phyloP scores from a whole-genome alignment of 2,888 invertebrate genomes.

The Andricus quercusramuli region DNA sequence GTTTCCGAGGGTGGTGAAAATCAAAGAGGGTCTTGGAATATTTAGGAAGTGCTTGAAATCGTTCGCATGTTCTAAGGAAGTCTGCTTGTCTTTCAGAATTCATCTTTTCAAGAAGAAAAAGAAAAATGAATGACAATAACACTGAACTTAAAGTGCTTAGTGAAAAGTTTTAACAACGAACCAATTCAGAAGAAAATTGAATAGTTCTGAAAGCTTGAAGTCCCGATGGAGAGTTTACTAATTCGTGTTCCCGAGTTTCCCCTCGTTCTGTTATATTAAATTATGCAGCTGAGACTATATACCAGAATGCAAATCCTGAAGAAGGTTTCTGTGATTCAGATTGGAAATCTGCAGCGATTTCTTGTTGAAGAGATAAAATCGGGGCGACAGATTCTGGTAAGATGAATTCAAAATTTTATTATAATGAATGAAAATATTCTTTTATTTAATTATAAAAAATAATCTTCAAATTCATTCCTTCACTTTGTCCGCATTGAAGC shows the following conservation, averaged over 20 bases:
- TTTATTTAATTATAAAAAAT: no score
- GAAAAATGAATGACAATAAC: background rate
- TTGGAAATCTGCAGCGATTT: background rate
- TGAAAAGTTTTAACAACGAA: slow-evolving; percentile 28
- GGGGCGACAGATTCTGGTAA: background rate
- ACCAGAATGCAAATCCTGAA: slow-evolving; percentile 4
- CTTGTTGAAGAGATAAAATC: slow-evolving; percentile 25
- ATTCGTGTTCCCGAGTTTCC: background rate
- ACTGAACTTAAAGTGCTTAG: slow-evolving; percentile 12
- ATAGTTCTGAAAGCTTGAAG: slow-evolving; percentile 10
- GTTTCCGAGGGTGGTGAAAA: background rate
- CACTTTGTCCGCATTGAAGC: no score
- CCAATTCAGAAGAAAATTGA: slow-evolving; percentile 9
- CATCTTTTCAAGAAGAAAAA: background rate
- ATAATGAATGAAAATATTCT: no score
- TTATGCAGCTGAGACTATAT: slow-evolving; percentile 11
- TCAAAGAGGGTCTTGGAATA: background rate
- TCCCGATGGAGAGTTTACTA: slow-evolving; percentile 25
- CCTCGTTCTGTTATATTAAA: background rate
- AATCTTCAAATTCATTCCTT: no score
- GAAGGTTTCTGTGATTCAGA: background rate
- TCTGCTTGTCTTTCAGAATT: background rate
- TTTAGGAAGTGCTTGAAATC: background rate
- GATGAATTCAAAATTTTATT: background rate
- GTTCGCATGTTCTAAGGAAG: background rate